Percentiles rank a stretch among this genome's conserved stretches.
Conservation (phyloP, 2,797 vertebrate species). For the Gouania willdenowi region DNA sequence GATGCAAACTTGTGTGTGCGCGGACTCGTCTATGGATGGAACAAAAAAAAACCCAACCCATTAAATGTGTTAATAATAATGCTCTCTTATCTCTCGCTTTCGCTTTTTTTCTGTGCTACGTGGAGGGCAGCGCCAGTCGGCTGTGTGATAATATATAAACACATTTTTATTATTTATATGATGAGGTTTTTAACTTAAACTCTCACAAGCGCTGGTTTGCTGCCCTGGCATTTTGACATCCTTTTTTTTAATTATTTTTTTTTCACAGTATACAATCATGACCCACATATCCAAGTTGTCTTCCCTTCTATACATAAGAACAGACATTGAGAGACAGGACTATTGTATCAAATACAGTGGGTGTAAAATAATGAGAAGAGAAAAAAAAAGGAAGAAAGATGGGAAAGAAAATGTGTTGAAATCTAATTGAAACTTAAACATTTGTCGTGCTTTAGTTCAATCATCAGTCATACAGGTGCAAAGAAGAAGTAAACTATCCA, state of each 20-base stretch:
- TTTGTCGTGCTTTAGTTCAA: conserved; percentile 77
- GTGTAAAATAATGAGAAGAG: conserved; percentile 59
- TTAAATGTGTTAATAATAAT: conserved; percentile 57
- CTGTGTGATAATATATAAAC: conserved; percentile 78
- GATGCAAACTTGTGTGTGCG: conserved; percentile 54
- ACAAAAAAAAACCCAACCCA: no score
- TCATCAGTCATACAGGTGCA: conserved; percentile 75
- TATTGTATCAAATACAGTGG: conserved; percentile 63
- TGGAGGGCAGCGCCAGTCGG: conserved; percentile 64
- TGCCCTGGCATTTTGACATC: conserved; percentile 72
- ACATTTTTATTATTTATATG: conserved; percentile 86
- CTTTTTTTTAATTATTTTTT: conserved; percentile 70
- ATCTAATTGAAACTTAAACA: conserved; percentile 75
- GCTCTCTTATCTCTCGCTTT: conserved; percentile 26
- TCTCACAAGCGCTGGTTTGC: conserved; percentile 70
- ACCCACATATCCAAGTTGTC: conserved; percentile 74
- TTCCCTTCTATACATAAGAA: conserved; percentile 69
- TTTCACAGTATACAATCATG: conserved; percentile 67
- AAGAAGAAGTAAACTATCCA: conserved; percentile 71
- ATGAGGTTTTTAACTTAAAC: conserved; percentile 82
- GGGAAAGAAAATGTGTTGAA: conserved; percentile 41
- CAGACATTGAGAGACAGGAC: conserved; percentile 47
- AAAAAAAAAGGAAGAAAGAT: conserved; percentile 3
- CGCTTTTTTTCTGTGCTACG: conserved; percentile 61
- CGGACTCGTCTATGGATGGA: conserved; percentile 46